Base-by-base conservation (phyloP, 2,113 vertebrate species). In the Thamnophis sirtalis region DNA sequence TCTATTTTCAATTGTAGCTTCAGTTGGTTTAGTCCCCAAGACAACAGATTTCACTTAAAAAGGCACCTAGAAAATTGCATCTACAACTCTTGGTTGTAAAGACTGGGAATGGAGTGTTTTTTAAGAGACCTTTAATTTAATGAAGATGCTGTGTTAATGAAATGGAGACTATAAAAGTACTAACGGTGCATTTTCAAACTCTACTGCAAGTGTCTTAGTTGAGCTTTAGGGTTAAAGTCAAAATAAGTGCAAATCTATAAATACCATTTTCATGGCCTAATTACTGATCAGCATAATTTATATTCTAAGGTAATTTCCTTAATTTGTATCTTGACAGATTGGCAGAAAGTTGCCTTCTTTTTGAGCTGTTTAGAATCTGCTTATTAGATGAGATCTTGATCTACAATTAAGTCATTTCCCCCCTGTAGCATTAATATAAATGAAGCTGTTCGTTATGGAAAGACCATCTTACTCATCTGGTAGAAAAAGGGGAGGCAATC, bases 271-370 rank as follows among this genome's bases (percentile, higher is more conserved):
- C 95, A 54, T 94, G 94, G 95, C 93, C 95, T 97, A 94, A 93
- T 96, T 96, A 86, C 96, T 97, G 97, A 97, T 97, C 97, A 97
- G 95, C 95, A 92, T 96, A 97, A 97, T 97, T 97, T 97, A 96
- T 96, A 96, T 95, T 90, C 96, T 94, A 91, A 80, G 97, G 96
- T 95, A 94, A 97, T 97, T 96, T 96, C 94, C 93, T 96, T 97
- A 96, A 97, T 97, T 97, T 97, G 96, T 96, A 93, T 96, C 85
- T 95, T 97, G 97, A 96, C 96, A 96, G 92, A 88, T 93, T 92
- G 33, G 89, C 93, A 97, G 89, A 95, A 97, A 96, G 90, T 96
- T 73, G 0, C 3, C 95, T 96, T 96, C 96, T 96, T 91, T 95
- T 96, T 96, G 95, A 94, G 87, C 95, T 94, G 92, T 95, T 96